Evolutionary conservation across 2,888 invertebrate species (phyloP).

Genomic region (Falcaria lacertinaria): DNA sequence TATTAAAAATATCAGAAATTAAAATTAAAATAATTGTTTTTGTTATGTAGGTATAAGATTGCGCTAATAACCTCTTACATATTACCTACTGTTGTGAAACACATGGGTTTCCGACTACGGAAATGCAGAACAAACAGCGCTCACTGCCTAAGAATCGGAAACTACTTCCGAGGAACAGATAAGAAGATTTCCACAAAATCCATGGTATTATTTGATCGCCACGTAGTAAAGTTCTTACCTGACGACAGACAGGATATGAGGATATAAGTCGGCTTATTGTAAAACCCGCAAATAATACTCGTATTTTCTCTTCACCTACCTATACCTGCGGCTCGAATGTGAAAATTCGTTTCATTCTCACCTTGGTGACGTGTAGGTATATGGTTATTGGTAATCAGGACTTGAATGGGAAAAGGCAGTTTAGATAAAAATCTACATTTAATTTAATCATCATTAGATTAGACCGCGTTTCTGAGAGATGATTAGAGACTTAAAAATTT

Average conservation of each 20-base stretch:
- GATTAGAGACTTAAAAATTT: too few species aligned
- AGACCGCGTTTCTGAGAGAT: too few species aligned
- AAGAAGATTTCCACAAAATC: slow-evolving; percentile 29
- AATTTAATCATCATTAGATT: too few species aligned
- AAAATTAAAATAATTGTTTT: too few species aligned
- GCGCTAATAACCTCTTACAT: neutral
- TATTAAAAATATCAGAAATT: too few species aligned
- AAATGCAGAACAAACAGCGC: neutral
- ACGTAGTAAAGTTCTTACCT: slow-evolving; percentile 43
- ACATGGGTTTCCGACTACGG: too few species aligned
- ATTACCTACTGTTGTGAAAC: too few species aligned
- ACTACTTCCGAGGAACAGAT: slow-evolving; percentile 19
- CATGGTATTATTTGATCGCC: slow-evolving; percentile 29
- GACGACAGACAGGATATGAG: slow-evolving; percentile 39
- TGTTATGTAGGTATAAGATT: too few species aligned
- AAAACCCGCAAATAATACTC: slow-evolving; percentile 47
- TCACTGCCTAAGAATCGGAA: neutral
- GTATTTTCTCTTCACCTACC: slow-evolving; percentile 35
- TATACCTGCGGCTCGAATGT: slow-evolving; percentile 43
- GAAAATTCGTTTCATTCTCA: slow-evolving; percentile 45
- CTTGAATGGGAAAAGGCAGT: too few species aligned
- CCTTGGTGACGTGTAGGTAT: slow-evolving; percentile 22
- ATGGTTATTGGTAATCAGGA: too few species aligned
- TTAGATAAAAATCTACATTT: too few species aligned
- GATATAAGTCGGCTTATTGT: slow-evolving; percentile 55